phyloP scores from a whole-genome alignment of 2,888 invertebrate species.

The Melieria crassipennis region DNA sequence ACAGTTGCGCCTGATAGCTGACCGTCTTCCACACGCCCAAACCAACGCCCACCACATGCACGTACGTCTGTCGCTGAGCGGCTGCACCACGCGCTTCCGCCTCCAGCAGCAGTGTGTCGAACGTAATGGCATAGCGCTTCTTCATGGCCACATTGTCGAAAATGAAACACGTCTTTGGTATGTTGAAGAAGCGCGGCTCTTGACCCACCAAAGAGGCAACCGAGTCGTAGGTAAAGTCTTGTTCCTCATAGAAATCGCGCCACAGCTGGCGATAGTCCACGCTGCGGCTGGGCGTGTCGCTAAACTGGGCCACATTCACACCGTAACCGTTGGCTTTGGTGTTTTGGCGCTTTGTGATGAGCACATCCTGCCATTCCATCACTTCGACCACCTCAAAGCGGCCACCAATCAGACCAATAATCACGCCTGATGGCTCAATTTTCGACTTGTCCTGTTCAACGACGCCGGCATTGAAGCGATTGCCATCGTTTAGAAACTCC shows the following conservation, averaged over 20 bases:
- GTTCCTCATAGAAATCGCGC: conserved; percentile 52
- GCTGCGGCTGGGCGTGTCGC: background rate
- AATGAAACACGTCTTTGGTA: conserved; percentile 41
- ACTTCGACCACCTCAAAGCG: conserved; percentile 59
- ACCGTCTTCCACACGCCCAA: conserved; percentile 74
- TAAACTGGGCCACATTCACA: background rate
- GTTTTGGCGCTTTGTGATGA: conserved; percentile 63
- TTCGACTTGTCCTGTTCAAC: conserved; percentile 51
- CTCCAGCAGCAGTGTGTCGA: conserved; percentile 73
- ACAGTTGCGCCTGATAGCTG: conserved; percentile 71
- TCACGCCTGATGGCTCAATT: conserved; percentile 65
- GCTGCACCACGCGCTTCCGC: conserved; percentile 70
- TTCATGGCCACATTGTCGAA: conserved; percentile 62
- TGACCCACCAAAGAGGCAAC: conserved; percentile 21
- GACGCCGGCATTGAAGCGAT: conserved; percentile 65
- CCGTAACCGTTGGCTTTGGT: conserved; percentile 65
- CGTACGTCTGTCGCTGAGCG: conserved; percentile 68
- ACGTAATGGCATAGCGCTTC: conserved; percentile 68
- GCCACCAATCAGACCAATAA: conserved; percentile 60
- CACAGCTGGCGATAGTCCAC: conserved; percentile 49
- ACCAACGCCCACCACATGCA: conserved; percentile 75
- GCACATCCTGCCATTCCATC: conserved; percentile 66
- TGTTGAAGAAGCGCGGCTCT: conserved; percentile 50
- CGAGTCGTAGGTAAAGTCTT: conserved; percentile 43
- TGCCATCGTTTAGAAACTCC: conserved; percentile 68